Percentiles rank a stretch among this genome's conserved stretches.
phyloP scores from a whole-genome alignment of 2,113 vertebrate genomes.

The Tragelaphus imberbis region DNA sequence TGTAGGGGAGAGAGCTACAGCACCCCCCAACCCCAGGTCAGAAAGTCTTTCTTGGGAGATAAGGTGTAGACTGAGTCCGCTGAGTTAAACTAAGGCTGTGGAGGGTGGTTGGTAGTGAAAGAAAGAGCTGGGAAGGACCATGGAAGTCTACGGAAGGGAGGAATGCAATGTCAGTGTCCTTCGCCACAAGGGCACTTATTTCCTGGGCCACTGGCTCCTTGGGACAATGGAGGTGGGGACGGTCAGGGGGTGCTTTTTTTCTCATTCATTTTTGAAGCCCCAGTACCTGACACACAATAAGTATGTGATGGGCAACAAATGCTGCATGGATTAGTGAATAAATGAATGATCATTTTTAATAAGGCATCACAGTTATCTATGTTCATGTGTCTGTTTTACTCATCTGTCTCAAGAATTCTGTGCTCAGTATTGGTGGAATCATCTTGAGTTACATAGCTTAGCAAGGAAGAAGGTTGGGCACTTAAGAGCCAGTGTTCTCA shows the following conservation, averaged over 20 bases:
- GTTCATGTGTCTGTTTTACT: background rate
- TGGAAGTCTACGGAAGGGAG: background rate
- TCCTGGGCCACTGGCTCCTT: background rate
- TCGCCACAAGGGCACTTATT: background rate
- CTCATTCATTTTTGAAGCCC: background rate
- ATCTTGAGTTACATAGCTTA: background rate
- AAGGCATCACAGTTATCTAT: background rate
- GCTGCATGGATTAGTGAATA: background rate
- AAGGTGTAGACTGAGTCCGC: background rate
- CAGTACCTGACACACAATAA: background rate
- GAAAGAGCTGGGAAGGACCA: background rate
- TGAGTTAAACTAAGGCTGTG: background rate
- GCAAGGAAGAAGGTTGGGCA: background rate
- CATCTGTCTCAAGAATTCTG: background rate
- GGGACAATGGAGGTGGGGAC: background rate
- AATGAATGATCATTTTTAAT: background rate
- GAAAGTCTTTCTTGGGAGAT: background rate
- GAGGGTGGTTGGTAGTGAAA: background rate
- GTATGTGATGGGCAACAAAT: background rate
- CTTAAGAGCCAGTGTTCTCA: background rate
- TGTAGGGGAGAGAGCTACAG: background rate
- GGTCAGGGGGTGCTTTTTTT: background rate
- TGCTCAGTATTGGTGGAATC: background rate
- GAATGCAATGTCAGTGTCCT: background rate
- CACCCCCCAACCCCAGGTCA: background rate